Evolutionary conservation across 2,113 vertebrate species (phyloP), one percentile per base, ranked within the genome.

Genomic region (Chrysemys picta): DNA sequence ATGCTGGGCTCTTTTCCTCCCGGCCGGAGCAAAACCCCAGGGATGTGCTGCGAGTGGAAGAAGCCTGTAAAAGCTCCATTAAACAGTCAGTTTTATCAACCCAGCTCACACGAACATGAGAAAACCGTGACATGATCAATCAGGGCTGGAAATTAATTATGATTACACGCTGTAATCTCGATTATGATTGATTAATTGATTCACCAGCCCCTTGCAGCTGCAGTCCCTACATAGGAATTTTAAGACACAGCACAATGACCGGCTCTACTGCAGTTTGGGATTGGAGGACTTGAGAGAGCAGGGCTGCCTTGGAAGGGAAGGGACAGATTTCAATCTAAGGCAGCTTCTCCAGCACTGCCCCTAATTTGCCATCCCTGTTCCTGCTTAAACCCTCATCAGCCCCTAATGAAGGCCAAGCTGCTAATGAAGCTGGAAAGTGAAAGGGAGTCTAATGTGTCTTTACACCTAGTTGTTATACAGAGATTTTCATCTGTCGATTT

Each of bases 81-180:
- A 29, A 93, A 80, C 19, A 5, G 10, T 5, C 7, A 1, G 84
- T 2, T 91, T 93, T 85, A 45, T 88, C 95, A 81, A 86, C 90
- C 85, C 25, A 1, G 78, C 92, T 88, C 92, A 94, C 14, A 31
- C 53, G 92, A 87, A 29, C 75, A 16, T 0, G 1, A 86, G 27
- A 3, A 94, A 95, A 89, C 83, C 42, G 0, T 83, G 93, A 88
- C 92, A 87, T 65, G 97, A 97, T 98, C 97, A 97, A 95, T 97
- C 97, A 94, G 88, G 85, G 92, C 95, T 94, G 97, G 96, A 96
- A 96, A 97, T 98, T 97, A 97, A 97, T 97, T 97, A 96, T 97
- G 97, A 97, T 97, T 97, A 89, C 95, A 94, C 96, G 90, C 96
- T 84, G 95, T 94, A 96, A 97, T 96, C 97, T 93, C 95, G 97